Evolutionary conservation across 2,797 vertebrate species (phyloP).

Genomic region (Spatula versicolor): DNA sequence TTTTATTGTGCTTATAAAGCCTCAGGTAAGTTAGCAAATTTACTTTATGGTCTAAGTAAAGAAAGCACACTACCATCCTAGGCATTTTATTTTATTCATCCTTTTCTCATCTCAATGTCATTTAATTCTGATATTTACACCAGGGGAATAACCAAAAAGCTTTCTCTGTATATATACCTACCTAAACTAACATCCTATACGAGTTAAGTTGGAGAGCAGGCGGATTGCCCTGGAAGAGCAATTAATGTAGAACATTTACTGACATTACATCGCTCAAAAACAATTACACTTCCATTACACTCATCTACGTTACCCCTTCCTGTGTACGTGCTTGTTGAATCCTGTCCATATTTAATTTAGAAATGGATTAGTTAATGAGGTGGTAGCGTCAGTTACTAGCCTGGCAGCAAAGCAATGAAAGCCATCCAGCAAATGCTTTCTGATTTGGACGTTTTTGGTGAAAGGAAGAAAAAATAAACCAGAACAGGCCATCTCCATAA

Average conservation of each 20-base stretch:
- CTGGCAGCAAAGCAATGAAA: conserved; percentile 14
- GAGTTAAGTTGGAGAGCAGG: neutral
- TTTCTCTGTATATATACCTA: neutral
- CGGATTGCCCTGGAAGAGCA: neutral
- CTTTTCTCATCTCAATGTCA: neutral
- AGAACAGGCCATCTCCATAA: neutral
- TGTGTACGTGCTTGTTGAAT: conserved; percentile 17
- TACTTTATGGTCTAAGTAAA: neutral
- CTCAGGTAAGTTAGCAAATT: neutral
- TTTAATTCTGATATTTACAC: conserved; percentile 1
- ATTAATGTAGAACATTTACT: conserved; percentile 24
- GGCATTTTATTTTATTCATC: neutral
- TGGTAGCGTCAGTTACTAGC: conserved; percentile 32
- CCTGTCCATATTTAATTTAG: conserved; percentile 35
- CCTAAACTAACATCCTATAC: neutral
- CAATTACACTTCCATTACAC: conserved; percentile 22
- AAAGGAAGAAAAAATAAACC: neutral
- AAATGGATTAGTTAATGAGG: conserved; percentile 47
- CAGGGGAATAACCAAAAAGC: neutral
- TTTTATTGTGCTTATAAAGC: neutral
- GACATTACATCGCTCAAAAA: conserved; percentile 11
- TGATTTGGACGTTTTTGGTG: neutral
- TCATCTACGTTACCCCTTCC: neutral
- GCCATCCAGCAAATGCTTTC: neutral
- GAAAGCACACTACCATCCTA: neutral